Evolutionary conservation across 2,113 vertebrate genomes (phyloP), one percentile per base, ranked within the genome.

Genomic region (Apodemus sylvaticus): DNA sequence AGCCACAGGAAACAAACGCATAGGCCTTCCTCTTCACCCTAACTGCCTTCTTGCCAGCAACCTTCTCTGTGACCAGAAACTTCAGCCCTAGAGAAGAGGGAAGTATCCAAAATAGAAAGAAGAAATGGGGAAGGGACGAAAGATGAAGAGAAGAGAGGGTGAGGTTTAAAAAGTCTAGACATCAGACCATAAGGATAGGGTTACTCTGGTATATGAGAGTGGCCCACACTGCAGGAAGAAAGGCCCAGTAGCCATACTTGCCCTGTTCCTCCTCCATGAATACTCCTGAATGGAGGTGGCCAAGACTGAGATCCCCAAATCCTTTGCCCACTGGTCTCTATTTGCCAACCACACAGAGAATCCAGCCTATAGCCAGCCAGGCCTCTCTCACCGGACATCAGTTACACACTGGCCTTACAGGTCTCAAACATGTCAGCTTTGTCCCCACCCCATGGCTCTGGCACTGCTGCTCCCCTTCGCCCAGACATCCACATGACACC

Each of bases 31-130:
- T 88, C 17, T 64, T 88, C 58, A 29, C 12, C 22, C 39, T 62
- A n/a, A 36, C 5, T 1, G 51, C 62, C 26, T 12, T 64, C 19
- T 77, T 81, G 34, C 58, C 48, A 62, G 29, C 73, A 55, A 16
- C 12, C 16, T 68, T 36, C 34, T 34, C 64, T 14, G 7, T 16
- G 55, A n/a, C 17, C 53, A 92, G 53, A 70, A 7, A 34, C 45
- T 71, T 71, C 24, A 71, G 73, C 39, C 62, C 45, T 20, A 22
- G 36, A n/a, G 12, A 12, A 79, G 36, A 55, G 8, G 26, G 24
- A 89, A 90, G 51, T 53, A 62, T 74, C n/a, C 29, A 42, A 71
- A 77, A 93, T n/a, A 5, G 51, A 83, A 93, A 89, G 13, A 64
- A 3, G 29, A 82, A 89, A 89, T 64, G 14, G 58, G 39, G 16